phyloP scores from a whole-genome alignment of 2,797 vertebrate genomes.

The Pseudomugil tenellus region DNA sequence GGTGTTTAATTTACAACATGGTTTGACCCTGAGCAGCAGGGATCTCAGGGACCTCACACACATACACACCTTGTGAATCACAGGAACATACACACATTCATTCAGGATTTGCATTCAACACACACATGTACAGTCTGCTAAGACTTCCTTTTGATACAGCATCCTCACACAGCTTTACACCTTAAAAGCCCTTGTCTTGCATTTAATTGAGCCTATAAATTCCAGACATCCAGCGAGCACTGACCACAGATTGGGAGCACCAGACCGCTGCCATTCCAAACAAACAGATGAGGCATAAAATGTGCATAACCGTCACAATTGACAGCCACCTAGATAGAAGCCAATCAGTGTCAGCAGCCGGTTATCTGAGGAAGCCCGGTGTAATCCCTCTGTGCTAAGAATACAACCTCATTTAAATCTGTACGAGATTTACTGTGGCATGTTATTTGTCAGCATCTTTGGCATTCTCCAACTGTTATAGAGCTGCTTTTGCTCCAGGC shows the following conservation, averaged over 20 bases:
- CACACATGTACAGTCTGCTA: not conserved
- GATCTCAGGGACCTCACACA: slow-evolving; percentile 1
- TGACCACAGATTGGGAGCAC: slow-evolving; percentile 57
- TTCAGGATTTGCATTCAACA: not conserved
- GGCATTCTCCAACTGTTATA: not conserved
- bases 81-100: not conserved
- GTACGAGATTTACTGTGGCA: not conserved
- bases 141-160: not conserved
- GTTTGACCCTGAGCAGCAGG: slow-evolving; percentile 30
- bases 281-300: slow-evolving; percentile 52
- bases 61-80: slow-evolving; percentile 8
- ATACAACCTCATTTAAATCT: slow-evolving; percentile 60
- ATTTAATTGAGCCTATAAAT: slow-evolving; percentile 37
- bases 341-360: slow-evolving; percentile 57
- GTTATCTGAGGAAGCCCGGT: slow-evolving; percentile 45
- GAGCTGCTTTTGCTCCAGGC: not conserved
- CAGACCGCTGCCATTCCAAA: slow-evolving; percentile 56
- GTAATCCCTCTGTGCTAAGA: slow-evolving; percentile 59
- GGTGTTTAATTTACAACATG: slow-evolving; percentile 28
- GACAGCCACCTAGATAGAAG: slow-evolving; percentile 66
- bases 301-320: slow-evolving; percentile 53
- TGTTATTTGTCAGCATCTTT: not conserved
- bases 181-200: slow-evolving; percentile 24
- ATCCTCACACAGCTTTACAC: slow-evolving; percentile 10
- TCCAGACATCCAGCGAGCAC: slow-evolving; percentile 15